These are phyloP conservation scores for Galaxea fascicularis DNA, from an alignment of 92 coral and sea anemone species.

Conservation along the genomic window DNA sequence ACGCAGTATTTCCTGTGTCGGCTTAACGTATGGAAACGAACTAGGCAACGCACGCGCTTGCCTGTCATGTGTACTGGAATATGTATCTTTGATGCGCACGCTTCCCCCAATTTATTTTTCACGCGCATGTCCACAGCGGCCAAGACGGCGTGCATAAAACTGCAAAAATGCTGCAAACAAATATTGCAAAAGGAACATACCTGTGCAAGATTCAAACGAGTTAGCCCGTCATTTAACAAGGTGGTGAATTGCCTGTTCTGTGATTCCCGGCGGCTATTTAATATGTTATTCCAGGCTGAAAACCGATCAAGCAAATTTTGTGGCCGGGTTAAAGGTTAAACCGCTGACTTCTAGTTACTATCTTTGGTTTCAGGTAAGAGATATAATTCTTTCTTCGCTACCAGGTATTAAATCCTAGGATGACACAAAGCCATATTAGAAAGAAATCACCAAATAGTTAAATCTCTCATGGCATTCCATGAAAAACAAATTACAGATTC, in stretches of 20 bases:
- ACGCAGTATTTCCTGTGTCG: background rate
- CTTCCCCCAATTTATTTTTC: background rate
- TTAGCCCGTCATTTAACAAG: conserved; percentile 8
- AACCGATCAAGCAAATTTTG: conserved; percentile 1
- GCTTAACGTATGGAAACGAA: background rate
- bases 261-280: conserved; percentile 11
- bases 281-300: conserved; percentile 32
- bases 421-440: background rate
- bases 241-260: background rate
- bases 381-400: background rate
- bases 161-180: conserved; percentile 1
- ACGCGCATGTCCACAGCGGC: conserved; percentile 7
- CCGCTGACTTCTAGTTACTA: background rate
- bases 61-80: background rate
- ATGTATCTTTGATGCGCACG: background rate
- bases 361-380: conserved; percentile 28
- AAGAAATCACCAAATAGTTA: background rate
- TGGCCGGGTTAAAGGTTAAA: conserved; percentile 38
- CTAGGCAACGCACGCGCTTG: background rate
- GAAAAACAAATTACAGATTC: background rate
- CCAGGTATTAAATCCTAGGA: background rate
- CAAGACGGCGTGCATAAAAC: background rate
- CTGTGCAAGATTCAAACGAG: conserved; percentile 1
- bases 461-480: background rate
- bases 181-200: conserved; percentile 19